Evolutionary conservation across 2,113 vertebrate genomes (phyloP).

Genomic region (Pipra filicauda): DNA sequence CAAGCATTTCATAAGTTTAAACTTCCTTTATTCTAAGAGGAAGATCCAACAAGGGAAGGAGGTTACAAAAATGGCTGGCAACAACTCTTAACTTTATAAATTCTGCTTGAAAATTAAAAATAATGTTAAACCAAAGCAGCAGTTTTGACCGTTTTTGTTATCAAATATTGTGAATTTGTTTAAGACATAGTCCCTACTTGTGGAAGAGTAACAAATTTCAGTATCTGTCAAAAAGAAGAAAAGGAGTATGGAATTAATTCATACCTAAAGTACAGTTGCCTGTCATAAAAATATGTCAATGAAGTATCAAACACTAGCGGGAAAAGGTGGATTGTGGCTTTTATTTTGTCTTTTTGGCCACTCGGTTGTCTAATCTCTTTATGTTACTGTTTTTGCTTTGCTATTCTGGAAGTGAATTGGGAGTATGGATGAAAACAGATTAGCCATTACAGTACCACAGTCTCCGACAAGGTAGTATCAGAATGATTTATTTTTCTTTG

Average conservation of each 20-base stretch:
- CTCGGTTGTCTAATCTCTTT: not conserved
- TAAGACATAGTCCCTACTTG: not conserved
- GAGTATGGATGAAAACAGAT: not conserved
- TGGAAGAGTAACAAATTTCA: not conserved
- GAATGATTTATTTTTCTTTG: not conserved
- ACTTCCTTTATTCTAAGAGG: conserved; percentile 14
- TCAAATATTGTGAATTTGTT: not conserved
- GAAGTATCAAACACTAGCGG: not conserved
- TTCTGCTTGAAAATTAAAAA: not conserved
- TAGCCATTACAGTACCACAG: not conserved
- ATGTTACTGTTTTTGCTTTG: not conserved
- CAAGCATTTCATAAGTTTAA: not conserved
- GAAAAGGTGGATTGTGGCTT: not conserved
- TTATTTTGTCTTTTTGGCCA: not conserved
- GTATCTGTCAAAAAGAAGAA: not conserved
- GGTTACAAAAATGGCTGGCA: not conserved
- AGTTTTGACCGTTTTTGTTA: not conserved
- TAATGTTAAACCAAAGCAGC: not conserved
- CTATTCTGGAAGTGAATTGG: not conserved
- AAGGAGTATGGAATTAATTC: not conserved
- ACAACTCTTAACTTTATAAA: not conserved
- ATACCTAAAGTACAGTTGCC: not conserved
- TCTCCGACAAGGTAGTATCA: not conserved
- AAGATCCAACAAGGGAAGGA: not conserved
- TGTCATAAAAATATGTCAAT: not conserved